phyloP scores from a whole-genome alignment of 2,888 invertebrate species.

The Neria commutata region DNA sequence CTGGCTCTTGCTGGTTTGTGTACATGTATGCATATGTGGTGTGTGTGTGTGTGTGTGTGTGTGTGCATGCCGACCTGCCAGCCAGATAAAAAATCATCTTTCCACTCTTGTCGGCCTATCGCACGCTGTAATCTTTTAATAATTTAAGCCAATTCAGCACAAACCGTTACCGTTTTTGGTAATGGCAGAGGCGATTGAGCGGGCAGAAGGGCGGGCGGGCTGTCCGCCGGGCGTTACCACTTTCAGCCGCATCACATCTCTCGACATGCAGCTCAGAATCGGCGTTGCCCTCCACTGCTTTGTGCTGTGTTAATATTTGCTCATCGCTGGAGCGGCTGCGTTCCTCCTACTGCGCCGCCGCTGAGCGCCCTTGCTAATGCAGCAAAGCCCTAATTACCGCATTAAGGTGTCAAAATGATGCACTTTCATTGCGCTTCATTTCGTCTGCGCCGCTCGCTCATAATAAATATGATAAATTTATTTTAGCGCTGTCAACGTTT shows the following conservation, averaged over 20 bases:
- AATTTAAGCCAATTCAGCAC: slow-evolving; percentile 55
- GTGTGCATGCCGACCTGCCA: background rate
- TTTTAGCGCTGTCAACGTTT: background rate
- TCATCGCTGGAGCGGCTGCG: slow-evolving; percentile 31
- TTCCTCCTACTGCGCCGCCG: slow-evolving; percentile 26
- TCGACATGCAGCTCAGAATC: slow-evolving; percentile 11
- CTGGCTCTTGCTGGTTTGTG: background rate
- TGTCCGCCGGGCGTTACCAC: slow-evolving; percentile 37
- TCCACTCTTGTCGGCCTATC: slow-evolving; percentile 23
- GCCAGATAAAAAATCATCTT: background rate
- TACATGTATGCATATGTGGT: background rate
- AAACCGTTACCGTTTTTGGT: slow-evolving; percentile 54
- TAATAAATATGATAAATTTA: slow-evolving; percentile 11
- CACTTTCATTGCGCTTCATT: slow-evolving; percentile 7
- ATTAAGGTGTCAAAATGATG: slow-evolving; percentile 59
- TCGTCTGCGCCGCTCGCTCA: slow-evolving; percentile 2
- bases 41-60: background rate
- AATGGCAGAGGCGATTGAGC: no score
- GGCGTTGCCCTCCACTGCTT: slow-evolving; percentile 31
- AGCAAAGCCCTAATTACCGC: slow-evolving; percentile 55
- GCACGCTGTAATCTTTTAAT: slow-evolving; percentile 51
- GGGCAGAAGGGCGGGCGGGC: no score
- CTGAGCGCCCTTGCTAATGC: slow-evolving; percentile 33
- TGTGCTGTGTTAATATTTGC: slow-evolving; percentile 52
- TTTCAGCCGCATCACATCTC: slow-evolving; percentile 21